These are phyloP conservation scores for Mionectes macconnelli DNA, from an alignment of 2,113 vertebrate species.

Conservation along the genomic window DNA sequence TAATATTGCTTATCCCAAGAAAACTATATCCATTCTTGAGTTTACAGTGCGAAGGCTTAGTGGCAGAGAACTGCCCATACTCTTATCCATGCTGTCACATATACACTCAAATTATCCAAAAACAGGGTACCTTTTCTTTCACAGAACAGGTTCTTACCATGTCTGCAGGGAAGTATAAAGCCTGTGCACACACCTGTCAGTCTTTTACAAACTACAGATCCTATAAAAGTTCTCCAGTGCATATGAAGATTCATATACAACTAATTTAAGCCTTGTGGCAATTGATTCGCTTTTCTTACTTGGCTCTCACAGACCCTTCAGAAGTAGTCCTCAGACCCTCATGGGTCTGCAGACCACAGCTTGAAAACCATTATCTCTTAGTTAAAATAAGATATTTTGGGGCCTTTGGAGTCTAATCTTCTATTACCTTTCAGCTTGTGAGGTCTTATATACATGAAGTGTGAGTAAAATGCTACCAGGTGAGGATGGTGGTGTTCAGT, in stretches of 20 bases:
- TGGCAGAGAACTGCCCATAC: background rate
- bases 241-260: background rate
- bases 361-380: slow-evolving; percentile 6
- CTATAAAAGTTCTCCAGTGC: background rate
- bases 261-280: background rate
- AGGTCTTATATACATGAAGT: background rate
- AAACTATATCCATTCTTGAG: background rate
- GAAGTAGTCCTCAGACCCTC: background rate
- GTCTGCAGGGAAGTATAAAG: background rate
- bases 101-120: background rate
- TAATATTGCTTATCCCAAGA: background rate
- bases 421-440: slow-evolving; percentile 20
- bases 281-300: slow-evolving; percentile 2
- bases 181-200: background rate
- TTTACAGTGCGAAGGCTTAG: background rate
- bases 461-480: slow-evolving; percentile 19
- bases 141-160: background rate
- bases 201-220: slow-evolving; percentile 6
- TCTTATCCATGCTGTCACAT: background rate
- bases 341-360: background rate
- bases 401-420: slow-evolving; percentile 6
- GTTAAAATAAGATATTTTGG: background rate
- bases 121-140: background rate
- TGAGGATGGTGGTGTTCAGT: background rate
- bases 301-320: background rate